phyloP scores from a whole-genome alignment of 2,888 invertebrate species.

The Lampropteryx suffumata region DNA sequence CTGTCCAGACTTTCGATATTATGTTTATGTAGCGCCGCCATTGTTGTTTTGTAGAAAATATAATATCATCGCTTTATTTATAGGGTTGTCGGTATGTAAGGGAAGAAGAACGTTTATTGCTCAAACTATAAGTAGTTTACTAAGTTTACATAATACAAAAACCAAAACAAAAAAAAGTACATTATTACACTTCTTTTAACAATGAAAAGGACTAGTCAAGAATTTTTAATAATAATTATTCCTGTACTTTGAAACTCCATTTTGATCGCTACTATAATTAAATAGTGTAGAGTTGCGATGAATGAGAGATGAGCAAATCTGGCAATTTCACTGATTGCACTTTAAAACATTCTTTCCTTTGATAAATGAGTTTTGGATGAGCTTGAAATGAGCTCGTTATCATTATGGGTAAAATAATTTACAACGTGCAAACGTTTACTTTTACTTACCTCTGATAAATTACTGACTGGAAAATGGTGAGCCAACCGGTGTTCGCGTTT shows the following conservation, averaged over 20 bases:
- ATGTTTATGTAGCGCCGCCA: slow-evolving; percentile 8
- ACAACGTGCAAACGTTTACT: slow-evolving; percentile 12
- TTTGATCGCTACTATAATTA: no score
- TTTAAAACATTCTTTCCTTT: slow-evolving; percentile 14
- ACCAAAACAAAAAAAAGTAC: no score
- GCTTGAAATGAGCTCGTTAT: slow-evolving; percentile 6
- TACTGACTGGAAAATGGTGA: slow-evolving; percentile 3
- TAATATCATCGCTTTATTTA: no score
- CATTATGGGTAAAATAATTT: slow-evolving; percentile 10
- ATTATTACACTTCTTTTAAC: no score
- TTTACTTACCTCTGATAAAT: slow-evolving; percentile 11
- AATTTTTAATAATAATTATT: no score
- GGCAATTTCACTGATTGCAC: slow-evolving; percentile 6
- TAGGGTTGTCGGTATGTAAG: neutral
- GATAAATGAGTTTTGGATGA: slow-evolving; percentile 12
- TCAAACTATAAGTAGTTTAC: no score
- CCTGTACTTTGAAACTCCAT: no score
- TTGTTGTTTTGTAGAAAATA: slow-evolving; percentile 1
- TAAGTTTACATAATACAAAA: no score
- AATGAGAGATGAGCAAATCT: neutral
- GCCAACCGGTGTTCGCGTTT: neutral
- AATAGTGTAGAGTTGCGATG: no score
- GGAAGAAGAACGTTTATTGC: no score
- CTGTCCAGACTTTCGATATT: slow-evolving; percentile 14
- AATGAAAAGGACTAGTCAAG: no score